phyloP scores from a whole-genome alignment of 2,888 invertebrate species.

The Hirtodrosophila cameraria region DNA sequence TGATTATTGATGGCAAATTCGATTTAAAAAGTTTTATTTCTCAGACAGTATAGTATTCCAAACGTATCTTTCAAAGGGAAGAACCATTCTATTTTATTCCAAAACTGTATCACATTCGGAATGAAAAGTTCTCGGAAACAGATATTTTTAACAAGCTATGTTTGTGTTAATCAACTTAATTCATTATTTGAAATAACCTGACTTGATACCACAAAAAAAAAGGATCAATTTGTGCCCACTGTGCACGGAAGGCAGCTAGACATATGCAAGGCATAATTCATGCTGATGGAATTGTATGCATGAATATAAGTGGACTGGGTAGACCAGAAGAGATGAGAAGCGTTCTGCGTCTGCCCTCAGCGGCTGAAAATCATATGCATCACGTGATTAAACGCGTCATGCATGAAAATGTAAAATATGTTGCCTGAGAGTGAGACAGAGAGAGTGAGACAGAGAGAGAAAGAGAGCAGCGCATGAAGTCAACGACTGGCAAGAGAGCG shows the following conservation, averaged over 20 bases:
- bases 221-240: neutral
- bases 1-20: no score
- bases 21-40: no score
- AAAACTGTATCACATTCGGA: no score
- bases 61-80: no score
- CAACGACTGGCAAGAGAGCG: slow-evolving; percentile 45
- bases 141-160: no score
- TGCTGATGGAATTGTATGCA: slow-evolving; percentile 79
- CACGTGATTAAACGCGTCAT: slow-evolving; percentile 83
- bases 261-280: slow-evolving; percentile 79
- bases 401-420: slow-evolving; percentile 81
- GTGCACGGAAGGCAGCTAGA: slow-evolving; percentile 33
- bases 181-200: no score
- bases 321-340: slow-evolving; percentile 7
- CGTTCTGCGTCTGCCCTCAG: slow-evolving; percentile 40
- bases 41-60: no score
- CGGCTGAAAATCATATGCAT: slow-evolving; percentile 79
- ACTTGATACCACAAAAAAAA: no score
- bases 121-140: no score
- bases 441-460: slow-evolving; percentile 6
- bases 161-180: no score
- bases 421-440: slow-evolving; percentile 38
- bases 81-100: no score
- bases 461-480: slow-evolving; percentile 19
- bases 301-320: slow-evolving; percentile 29